Conservation (phyloP, 1,140 invertebrate species). For the Diabrotica virgifera region DNA sequence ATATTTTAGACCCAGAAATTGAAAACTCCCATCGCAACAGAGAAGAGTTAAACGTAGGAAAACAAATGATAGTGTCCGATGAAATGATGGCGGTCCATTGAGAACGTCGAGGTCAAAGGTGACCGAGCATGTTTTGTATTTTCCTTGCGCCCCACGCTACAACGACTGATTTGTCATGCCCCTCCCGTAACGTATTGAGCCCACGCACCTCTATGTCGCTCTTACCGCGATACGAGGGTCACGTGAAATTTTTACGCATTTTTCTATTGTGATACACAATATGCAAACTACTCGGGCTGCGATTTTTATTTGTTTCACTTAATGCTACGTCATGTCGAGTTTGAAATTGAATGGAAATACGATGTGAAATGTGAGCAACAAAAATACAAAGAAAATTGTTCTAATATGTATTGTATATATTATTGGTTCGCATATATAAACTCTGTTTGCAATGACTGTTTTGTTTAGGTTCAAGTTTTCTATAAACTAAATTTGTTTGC, state of each 20-base stretch:
- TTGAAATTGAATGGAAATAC: too few species aligned
- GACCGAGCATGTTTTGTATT: conserved; percentile 36
- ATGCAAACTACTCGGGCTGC: too few species aligned
- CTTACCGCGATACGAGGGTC: neutral
- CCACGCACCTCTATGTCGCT: conserved; percentile 32
- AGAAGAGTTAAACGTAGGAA: conserved; percentile 16
- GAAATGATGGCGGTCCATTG: conserved; percentile 42
- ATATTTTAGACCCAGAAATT: too few species aligned
- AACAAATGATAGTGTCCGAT: conserved; percentile 41
- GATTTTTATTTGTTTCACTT: too few species aligned
- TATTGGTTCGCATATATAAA: too few species aligned
- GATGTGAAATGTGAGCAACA: too few species aligned
- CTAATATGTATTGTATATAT: too few species aligned
- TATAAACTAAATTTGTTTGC: too few species aligned
- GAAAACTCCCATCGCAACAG: neutral
- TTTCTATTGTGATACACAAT: neutral
- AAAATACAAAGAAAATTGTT: too few species aligned
- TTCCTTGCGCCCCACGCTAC: conserved; percentile 25
- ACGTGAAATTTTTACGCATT: neutral
- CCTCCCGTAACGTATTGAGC: conserved; percentile 30
- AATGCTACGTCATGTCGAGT: too few species aligned
- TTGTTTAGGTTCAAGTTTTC: too few species aligned
- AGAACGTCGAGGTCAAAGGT: conserved; percentile 39
- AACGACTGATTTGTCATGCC: conserved; percentile 41
- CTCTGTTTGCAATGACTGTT: too few species aligned